A percentile compares a stretch with the other conserved stretches of the same genome.
These are phyloP conservation scores for Limnephilus auricula DNA, from an alignment of 2,888 invertebrate genomes.

Conservation along the genomic window DNA sequence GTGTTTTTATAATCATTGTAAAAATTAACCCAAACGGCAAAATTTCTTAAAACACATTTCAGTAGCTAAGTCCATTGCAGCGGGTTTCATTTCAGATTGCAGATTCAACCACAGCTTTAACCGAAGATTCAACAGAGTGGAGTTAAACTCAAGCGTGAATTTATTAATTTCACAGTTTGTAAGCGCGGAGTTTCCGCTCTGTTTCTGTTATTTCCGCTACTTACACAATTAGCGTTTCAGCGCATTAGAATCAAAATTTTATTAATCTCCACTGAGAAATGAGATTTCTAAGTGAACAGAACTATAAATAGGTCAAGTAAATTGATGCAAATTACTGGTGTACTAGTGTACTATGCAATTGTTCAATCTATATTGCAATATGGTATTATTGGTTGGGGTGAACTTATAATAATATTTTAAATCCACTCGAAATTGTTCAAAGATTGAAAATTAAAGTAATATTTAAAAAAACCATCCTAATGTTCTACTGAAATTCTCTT, in stretches of 20 bases:
- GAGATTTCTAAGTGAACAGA: neutral
- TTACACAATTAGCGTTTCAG: neutral
- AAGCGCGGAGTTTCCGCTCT: neutral
- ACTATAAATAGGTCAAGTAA: neutral
- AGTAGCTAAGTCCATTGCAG: neutral
- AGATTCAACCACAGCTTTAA: neutral
- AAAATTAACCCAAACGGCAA: neutral
- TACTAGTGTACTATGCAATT: too few relatives aligned
- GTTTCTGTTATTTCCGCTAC: neutral
- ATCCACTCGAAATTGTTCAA: too few relatives aligned
- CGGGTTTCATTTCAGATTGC: neutral
- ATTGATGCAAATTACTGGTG: neutral
- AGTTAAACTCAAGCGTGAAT: neutral
- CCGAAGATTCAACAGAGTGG: neutral
- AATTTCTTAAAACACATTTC: neutral
- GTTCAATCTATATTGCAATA: too few relatives aligned
- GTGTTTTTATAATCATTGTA: neutral
- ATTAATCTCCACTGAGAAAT: neutral
- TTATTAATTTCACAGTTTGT: slow-evolving; percentile 1
- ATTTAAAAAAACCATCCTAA: too few relatives aligned
- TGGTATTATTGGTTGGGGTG: too few relatives aligned
- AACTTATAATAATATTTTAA: too few relatives aligned
- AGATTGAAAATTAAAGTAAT: too few relatives aligned
- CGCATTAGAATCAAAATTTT: neutral
- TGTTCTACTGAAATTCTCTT: too few relatives aligned